phyloP scores from a whole-genome alignment of 2,888 invertebrate genomes.

The Chaetogeoica ovagalla region DNA sequence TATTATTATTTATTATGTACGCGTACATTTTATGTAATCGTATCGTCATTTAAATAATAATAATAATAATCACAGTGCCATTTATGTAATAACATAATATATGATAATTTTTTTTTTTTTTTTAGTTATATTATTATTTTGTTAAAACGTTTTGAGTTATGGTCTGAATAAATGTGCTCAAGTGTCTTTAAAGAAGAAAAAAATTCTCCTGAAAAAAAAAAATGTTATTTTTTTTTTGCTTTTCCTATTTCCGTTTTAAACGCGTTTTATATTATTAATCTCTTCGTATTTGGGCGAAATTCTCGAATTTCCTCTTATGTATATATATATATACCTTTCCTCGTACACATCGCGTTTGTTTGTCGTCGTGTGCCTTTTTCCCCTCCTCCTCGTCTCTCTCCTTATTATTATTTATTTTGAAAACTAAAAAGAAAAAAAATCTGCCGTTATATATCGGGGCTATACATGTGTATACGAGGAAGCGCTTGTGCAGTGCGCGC shows the following conservation, averaged over 20 bases:
- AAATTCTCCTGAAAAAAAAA: constrained; percentile 1
- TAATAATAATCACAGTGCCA: constrained; percentile 26
- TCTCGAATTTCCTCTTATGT: constrained; percentile 46
- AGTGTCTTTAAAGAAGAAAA: constrained; percentile 33
- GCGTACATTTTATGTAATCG: not conserved
- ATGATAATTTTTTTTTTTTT: no score
- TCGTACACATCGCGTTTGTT: constrained; percentile 13
- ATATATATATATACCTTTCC: no score
- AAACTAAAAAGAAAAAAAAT: constrained; percentile 35
- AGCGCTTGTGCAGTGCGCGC: constrained; percentile 3
- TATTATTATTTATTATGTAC: constrained; percentile 16
- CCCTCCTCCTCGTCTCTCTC: not conserved
- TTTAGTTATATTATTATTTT: constrained; percentile 34
- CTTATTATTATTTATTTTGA: not conserved
- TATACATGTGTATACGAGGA: not conserved
- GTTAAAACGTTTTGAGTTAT: constrained; percentile 51
- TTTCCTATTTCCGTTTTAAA: constrained; percentile 5
- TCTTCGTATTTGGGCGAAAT: not conserved
- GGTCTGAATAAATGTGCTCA: constrained; percentile 53
- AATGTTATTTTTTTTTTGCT: no score
- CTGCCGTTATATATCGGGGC: constrained; percentile 45
- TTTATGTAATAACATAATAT: constrained; percentile 24
- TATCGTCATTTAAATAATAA: constrained; percentile 6
- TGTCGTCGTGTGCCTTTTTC: constrained; percentile 14
- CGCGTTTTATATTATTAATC: not conserved